Evolutionary conservation across 2,797 vertebrate species (phyloP).

Genomic region (Chlorospingus flavigularis): DNA sequence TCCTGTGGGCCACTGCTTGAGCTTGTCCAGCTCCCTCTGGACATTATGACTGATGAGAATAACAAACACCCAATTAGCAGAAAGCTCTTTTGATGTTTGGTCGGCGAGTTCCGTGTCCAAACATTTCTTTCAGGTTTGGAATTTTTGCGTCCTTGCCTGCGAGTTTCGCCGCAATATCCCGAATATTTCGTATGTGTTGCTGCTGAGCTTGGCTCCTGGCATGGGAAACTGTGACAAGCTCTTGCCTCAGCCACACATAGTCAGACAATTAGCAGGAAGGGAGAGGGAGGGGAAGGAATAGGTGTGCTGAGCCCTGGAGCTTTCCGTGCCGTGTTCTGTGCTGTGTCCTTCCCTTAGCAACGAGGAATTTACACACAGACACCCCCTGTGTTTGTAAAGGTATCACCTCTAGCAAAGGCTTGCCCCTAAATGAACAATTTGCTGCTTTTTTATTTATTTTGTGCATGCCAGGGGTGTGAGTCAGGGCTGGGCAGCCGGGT

Average conservation of each 20-base stretch:
- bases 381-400: not conserved
- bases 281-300: slow-evolving; percentile 14
- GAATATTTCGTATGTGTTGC: not conserved
- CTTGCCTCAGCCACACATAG: slow-evolving; percentile 16
- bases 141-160: not conserved
- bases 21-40: not conserved
- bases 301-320: slow-evolving; percentile 20
- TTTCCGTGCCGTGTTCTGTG: not conserved
- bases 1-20: fast-evolving
- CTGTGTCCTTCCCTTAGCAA: slow-evolving; percentile 5
- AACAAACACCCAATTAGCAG: not conserved
- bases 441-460: slow-evolving; percentile 14
- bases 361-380: not conserved
- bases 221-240: not conserved
- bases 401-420: not conserved
- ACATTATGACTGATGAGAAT: not conserved
- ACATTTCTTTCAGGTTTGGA: not conserved
- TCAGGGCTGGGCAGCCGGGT: slow-evolving; percentile 38
- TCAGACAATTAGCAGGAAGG: slow-evolving; percentile 31
- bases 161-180: not conserved
- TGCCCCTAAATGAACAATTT: slow-evolving; percentile 28
- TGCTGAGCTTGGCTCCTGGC: slow-evolving; percentile 1
- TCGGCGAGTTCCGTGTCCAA: fast-evolving
- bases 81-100: not conserved
- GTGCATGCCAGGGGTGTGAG: slow-evolving; percentile 19